Evolutionary conservation across 2,113 vertebrate genomes (phyloP).

Genomic region (Hipposideros armiger): DNA sequence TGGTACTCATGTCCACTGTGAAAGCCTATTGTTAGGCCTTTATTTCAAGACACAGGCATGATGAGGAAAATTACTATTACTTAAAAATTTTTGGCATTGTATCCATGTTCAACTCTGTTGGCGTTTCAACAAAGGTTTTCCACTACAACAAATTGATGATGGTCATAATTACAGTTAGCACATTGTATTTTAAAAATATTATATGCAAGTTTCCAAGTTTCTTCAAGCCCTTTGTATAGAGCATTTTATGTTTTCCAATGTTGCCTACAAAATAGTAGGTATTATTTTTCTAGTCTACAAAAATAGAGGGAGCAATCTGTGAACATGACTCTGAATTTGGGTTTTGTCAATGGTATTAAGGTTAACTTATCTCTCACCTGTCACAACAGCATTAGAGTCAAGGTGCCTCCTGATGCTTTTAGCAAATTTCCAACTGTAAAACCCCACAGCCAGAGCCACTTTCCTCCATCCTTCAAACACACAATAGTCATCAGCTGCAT

Average conservation of each 20-base stretch:
- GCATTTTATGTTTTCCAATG: neutral
- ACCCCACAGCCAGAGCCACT: neutral
- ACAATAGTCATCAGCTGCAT: neutral
- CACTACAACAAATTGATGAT: conserved; percentile 5
- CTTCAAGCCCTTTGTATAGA: neutral
- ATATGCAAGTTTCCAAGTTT: neutral
- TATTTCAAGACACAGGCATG: neutral
- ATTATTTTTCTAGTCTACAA: conserved; percentile 10
- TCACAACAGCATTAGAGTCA: neutral
- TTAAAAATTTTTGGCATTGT: neutral
- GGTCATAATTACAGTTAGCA: conserved; percentile 7
- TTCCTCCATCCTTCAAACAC: neutral
- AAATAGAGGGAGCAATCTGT: neutral
- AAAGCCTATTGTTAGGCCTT: neutral
- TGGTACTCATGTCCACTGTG: neutral
- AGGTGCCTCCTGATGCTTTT: neutral
- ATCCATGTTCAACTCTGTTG: neutral
- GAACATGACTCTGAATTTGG: neutral
- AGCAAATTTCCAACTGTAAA: neutral
- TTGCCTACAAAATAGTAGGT: neutral
- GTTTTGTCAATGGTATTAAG: neutral
- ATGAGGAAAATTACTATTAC: conserved; percentile 6
- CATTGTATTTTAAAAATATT: neutral
- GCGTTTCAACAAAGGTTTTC: neutral
- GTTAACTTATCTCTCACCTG: neutral